These are phyloP conservation scores for Crocidura indochinensis DNA, from an alignment of 2,797 vertebrate species.

Conservation along the genomic window DNA sequence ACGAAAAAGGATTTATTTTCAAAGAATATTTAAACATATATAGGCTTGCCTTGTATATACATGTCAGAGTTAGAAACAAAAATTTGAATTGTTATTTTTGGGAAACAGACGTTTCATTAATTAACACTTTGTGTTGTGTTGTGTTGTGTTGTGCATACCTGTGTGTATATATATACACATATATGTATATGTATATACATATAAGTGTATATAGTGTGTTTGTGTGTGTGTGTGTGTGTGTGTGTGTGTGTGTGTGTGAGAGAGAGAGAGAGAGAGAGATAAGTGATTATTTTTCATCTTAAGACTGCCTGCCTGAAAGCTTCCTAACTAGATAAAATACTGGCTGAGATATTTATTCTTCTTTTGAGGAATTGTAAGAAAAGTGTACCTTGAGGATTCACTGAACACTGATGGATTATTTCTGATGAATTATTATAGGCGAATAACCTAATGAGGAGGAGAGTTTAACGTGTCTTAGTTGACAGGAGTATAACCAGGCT, in stretches of 20 bases:
- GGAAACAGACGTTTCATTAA: conserved; percentile 33
- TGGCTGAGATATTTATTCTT: conserved; percentile 25
- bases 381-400: conserved; percentile 22
- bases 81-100: conserved; percentile 54
- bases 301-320: conserved; percentile 57
- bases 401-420: conserved; percentile 44
- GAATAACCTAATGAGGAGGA: conserved; percentile 30
- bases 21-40: conserved; percentile 82
- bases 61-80: conserved; percentile 59
- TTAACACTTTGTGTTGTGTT: background rate
- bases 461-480: conserved; percentile 63
- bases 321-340: conserved; percentile 30
- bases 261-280: background rate
- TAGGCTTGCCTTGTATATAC: conserved; percentile 68
- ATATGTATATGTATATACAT: background rate
- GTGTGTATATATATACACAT: too few relatives aligned
- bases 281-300: conserved; percentile 27
- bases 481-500: conserved; percentile 38
- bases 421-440: conserved; percentile 2
- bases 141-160: background rate
- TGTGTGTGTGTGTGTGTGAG: background rate
- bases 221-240: too few relatives aligned
- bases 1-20: conserved; percentile 52
- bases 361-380: conserved; percentile 10
- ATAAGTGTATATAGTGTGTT: too few relatives aligned